A percentile compares a stretch with the other conserved stretches of the same genome.
Evolutionary conservation across 2,113 vertebrate species (phyloP).

Genomic region (Eupsittula cactorum): DNA sequence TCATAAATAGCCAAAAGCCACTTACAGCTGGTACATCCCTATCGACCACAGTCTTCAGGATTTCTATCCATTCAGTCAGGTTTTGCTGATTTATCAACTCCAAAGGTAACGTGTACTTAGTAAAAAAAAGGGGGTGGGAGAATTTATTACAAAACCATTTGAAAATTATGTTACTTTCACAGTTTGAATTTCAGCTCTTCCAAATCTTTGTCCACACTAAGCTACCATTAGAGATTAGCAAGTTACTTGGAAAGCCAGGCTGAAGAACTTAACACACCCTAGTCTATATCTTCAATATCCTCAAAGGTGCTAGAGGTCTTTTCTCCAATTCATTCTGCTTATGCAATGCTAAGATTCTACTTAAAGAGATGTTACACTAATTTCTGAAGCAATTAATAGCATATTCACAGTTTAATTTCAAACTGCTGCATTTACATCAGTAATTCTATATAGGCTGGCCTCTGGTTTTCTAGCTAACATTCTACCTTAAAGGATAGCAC

Average conservation of each 20-base stretch:
- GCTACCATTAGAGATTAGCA: background rate
- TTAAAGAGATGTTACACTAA: background rate
- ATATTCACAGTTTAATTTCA: background rate
- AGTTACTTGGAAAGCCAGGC: background rate
- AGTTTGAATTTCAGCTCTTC: background rate
- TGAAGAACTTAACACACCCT: background rate
- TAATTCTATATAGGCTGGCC: background rate
- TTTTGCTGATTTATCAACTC: constrained; percentile 98
- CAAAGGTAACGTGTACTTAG: constrained; percentile 91
- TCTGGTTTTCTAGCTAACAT: background rate
- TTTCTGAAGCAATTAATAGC: background rate
- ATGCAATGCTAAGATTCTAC: background rate
- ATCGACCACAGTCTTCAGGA: constrained; percentile 95
- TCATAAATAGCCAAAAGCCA: constrained; percentile 8
- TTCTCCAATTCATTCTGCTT: background rate
- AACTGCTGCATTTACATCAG: background rate
- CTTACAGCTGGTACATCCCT: constrained; percentile 95
- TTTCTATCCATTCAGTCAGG: constrained; percentile 97
- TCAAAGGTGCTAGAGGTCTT: background rate
- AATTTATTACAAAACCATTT: background rate
- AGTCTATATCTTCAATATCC: background rate
- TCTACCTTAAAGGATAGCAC: background rate
- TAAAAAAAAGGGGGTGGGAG: background rate
- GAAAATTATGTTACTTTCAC: background rate
- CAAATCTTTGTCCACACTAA: background rate